Base-by-base conservation (phyloP, 2,113 vertebrate species). In the Triplophysa rosa region DNA sequence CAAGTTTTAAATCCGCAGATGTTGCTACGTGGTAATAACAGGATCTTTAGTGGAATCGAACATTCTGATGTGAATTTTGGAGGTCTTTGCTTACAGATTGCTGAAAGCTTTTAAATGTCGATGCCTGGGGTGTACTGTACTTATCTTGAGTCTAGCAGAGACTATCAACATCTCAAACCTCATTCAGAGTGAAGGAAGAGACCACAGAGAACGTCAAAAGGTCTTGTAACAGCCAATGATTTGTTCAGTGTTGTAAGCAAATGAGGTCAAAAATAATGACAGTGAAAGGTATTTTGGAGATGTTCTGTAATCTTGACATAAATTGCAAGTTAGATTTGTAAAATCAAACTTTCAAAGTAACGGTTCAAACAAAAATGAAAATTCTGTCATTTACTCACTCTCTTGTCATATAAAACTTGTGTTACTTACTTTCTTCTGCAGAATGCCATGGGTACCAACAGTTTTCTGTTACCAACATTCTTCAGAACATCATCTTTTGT, bases 21-120 rank as follows among this genome's bases (percentile, higher is more conserved):
- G 90, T 87, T 81, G 89, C 63, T 80, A 68, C 80, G 81, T 64
- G 79, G 72, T 86, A 90, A 88, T 80, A 54, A 61, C 33, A 80
- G 73, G 49, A 76, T 84, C 77, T 82, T 49, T 11, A 72, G 87
- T 89, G 83, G 84, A 80, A 45, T 45, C 42, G 42, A 12, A 45
- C 11, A 12, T 4, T 86, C 73, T 86, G 83, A 87, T 88, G 84
- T 68, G 64, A 78, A 76, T 83, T 82, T 85, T 87, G 67, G 54
- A 78, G 54, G 78, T 81, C 82, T 83, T 91, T 89, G 87, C 88
- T 86, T 74, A 80, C 56, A 77, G 13, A 19, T 14, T n/a, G n/a
- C 21, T 77, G 72, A 26, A 37, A n/a, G 54, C 67, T 77, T 67
- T 61, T 65, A 63, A n/a, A 9, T 42, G 45, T n/a, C 67, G 42